phyloP scores from a whole-genome alignment of 2,113 vertebrate genomes.

The Chitala chitala region DNA sequence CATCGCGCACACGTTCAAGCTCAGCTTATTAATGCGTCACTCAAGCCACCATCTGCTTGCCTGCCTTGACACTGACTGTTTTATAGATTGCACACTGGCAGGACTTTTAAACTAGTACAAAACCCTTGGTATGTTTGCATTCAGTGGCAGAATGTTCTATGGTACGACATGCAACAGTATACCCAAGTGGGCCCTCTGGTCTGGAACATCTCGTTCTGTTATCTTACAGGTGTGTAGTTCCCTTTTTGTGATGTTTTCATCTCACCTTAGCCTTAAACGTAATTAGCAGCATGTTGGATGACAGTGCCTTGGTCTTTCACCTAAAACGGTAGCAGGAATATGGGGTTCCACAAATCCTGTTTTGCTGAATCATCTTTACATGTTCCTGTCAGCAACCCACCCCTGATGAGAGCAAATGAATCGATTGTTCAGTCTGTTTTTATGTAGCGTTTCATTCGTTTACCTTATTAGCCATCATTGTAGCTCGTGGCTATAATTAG shows the following conservation, averaged over 20 bases:
- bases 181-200: neutral
- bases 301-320: neutral
- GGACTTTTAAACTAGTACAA: neutral
- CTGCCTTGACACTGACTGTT: neutral
- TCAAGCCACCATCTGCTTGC: neutral
- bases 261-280: neutral
- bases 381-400: too few relatives aligned
- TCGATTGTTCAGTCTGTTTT: too few relatives aligned
- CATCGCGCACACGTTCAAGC: neutral
- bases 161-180: neutral
- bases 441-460: too few relatives aligned
- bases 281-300: neutral
- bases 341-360: neutral
- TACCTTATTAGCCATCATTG: too few relatives aligned
- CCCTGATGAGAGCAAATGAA: too few relatives aligned
- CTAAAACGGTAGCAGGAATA: neutral
- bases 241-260: neutral
- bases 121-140: neutral
- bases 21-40: neutral
- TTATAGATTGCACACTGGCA: neutral
- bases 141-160: neutral
- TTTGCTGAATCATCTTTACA: neutral
- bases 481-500: too few relatives aligned
- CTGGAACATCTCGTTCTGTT: neutral
- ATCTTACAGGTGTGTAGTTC: neutral